phyloP scores from a whole-genome alignment of 2,888 invertebrate genomes.

The Rhingia rostrata region DNA sequence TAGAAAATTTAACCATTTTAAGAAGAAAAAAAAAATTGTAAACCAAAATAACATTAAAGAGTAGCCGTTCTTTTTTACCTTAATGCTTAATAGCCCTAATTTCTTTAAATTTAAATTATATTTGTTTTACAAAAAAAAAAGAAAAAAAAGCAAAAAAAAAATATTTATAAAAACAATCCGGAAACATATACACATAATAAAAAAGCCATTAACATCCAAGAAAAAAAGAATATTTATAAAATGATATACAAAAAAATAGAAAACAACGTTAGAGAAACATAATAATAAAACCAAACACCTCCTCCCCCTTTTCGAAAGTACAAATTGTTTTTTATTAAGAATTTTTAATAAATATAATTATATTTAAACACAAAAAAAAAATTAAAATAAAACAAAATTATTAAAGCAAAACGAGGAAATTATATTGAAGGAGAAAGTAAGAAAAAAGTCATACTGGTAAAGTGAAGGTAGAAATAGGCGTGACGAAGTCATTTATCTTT shows the following conservation, averaged over 20 bases:
- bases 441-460: conserved; percentile 21
- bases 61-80: conserved; percentile 8
- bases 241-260: conserved; percentile 76
- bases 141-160: conserved; percentile 31
- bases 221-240: conserved; percentile 70
- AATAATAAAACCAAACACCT: conserved; percentile 78
- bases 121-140: conserved; percentile 64
- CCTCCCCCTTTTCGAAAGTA: conserved; percentile 83
- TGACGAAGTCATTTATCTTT: conserved; percentile 62
- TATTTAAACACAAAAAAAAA: conserved; percentile 62
- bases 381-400: conserved; percentile 55
- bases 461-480: conserved; percentile 21
- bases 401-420: conserved; percentile 46
- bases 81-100: conserved; percentile 59
- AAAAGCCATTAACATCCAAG: conserved; percentile 80
- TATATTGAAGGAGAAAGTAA: conserved; percentile 60
- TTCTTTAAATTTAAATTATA: conserved; percentile 45
- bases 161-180: conserved; percentile 61
- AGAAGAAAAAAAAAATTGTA: conserved; percentile 13
- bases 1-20: conserved; percentile 68
- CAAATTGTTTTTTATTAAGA: conserved; percentile 83
- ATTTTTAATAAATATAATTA: conserved; percentile 77
- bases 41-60: conserved; percentile 5
- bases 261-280: conserved; percentile 68
- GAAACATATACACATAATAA: conserved; percentile 71